phyloP scores from a whole-genome alignment of 2,888 invertebrate species.

The Apotomis betuletana region DNA sequence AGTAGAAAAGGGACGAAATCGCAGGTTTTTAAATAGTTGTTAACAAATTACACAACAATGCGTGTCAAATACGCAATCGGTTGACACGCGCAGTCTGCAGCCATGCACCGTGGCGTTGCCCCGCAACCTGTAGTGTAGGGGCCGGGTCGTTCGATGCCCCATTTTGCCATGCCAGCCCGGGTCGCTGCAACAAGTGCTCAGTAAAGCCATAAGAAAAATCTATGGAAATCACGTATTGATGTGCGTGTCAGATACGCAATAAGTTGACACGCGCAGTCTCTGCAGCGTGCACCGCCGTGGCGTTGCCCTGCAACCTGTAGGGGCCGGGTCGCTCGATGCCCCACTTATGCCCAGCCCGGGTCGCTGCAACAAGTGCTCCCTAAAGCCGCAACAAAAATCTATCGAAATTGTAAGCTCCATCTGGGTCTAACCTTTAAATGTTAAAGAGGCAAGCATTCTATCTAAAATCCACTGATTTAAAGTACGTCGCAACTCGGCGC shows the following conservation, averaged over 20 bases:
- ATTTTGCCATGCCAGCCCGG: slow-evolving; percentile 16
- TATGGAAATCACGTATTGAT: neutral
- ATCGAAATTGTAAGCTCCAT: neutral
- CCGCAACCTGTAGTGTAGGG: slow-evolving; percentile 27
- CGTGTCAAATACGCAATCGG: no score
- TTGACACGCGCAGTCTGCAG: no score
- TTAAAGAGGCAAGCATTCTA: no score
- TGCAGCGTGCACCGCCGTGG: slow-evolving; percentile 5
- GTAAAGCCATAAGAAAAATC: neutral
- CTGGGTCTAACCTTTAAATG: no score
- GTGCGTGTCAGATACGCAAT: slow-evolving; percentile 3
- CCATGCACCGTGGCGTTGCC: slow-evolving; percentile 5
- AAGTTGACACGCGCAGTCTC: slow-evolving; percentile 9
- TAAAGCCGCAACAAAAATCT: neutral
- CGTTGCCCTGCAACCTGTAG: slow-evolving; percentile 28
- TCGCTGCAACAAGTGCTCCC: slow-evolving; percentile 31
- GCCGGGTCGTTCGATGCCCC: slow-evolving; percentile 31
- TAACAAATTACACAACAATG: no score
- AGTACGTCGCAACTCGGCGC: no score
- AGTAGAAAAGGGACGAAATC: no score
- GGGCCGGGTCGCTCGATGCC: slow-evolving; percentile 33
- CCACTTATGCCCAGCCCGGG: slow-evolving; percentile 25
- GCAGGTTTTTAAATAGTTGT: no score
- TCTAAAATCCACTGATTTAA: no score
- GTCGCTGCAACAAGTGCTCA: slow-evolving; percentile 29